Evolutionary conservation across 92 coral and sea anemone species (phyloP), one percentile per base, ranked within the genome.

Genomic region (Porites lobata): DNA sequence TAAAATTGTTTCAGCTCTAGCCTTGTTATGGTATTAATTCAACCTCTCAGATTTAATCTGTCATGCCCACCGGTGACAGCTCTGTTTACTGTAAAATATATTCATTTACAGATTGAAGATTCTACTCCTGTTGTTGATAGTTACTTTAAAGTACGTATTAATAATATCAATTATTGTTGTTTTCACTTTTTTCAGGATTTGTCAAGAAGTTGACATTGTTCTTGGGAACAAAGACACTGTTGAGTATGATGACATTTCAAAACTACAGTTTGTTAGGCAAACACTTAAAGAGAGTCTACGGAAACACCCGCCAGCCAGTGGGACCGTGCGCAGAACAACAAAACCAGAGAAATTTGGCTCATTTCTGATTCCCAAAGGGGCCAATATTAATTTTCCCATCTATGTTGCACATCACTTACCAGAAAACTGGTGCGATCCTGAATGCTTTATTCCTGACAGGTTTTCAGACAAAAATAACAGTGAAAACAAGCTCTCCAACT

Each of bases 281-380:
- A 85, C 91, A 24, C 81, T 93, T 32, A 92, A 95, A 61, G 98
- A 95, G 85, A 84, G 94, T 59, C 90, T 95, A 10, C 94, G 96
- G 10, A 84, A 82, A 22, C 92, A 95, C 63, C 98, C 96, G 9
- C 91, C 93, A 22, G 87, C 73, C 47, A 2, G 63, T n/a, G 82
- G 74, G 0, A 18, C 84, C 2, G 2, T 86, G 9, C 84, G 93
- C 17, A 59, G 72, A 10, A 78, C 81, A 10, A 75, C 77, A 9
- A 80, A 88, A 63, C 88, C 77, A n/a, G 88, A 89, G 76, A 86
- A 71, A 20, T 84, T 93, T 70, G 96, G 94, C 7, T 91, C 82
- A 21, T 93, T 83, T 32, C 63, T 58, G 43, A 87, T 95, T 18
- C 96, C 95, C 5, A 88, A 85, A 56, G 85, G 90, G 52, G 81